Conservation (phyloP, 2,113 vertebrate species). For the Erythrocercus mccallii region DNA sequence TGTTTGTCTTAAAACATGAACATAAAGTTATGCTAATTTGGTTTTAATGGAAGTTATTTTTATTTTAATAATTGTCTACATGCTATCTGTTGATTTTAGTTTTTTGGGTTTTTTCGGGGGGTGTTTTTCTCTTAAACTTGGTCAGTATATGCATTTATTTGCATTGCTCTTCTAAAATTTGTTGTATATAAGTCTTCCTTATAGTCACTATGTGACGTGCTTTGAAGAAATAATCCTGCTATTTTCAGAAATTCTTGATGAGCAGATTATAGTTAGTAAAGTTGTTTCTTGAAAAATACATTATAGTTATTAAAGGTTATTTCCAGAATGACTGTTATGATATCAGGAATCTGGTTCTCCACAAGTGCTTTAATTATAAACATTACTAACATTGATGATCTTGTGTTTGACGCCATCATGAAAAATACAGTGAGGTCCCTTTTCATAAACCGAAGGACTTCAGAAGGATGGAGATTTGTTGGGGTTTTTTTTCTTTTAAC, state of each 20-base stretch:
- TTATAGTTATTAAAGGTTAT: conserved; percentile 13
- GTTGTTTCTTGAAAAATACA: conserved; percentile 25
- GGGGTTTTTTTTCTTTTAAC: neutral
- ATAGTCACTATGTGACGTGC: neutral
- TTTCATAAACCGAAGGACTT: neutral
- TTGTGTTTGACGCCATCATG: neutral
- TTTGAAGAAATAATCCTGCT: neutral
- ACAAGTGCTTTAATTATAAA: neutral
- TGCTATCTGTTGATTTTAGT: neutral
- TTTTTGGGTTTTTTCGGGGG: neutral
- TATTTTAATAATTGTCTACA: conserved; percentile 1
- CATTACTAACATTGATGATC: neutral
- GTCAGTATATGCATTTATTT: neutral
- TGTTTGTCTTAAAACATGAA: conserved; percentile 31
- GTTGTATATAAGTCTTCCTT: neutral
- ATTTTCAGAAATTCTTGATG: conserved; percentile 25
- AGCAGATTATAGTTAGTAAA: conserved; percentile 16
- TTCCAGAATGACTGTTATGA: conserved; percentile 10
- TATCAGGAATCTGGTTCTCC: neutral
- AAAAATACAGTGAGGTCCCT: neutral
- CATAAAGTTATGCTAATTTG: conserved; percentile 20
- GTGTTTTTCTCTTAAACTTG: neutral
- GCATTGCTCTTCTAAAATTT: neutral
- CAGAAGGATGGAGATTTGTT: neutral
- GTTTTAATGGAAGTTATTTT: conserved; percentile 40